Conservation (phyloP, 2,113 vertebrate genomes). For the Scortum barcoo region DNA sequence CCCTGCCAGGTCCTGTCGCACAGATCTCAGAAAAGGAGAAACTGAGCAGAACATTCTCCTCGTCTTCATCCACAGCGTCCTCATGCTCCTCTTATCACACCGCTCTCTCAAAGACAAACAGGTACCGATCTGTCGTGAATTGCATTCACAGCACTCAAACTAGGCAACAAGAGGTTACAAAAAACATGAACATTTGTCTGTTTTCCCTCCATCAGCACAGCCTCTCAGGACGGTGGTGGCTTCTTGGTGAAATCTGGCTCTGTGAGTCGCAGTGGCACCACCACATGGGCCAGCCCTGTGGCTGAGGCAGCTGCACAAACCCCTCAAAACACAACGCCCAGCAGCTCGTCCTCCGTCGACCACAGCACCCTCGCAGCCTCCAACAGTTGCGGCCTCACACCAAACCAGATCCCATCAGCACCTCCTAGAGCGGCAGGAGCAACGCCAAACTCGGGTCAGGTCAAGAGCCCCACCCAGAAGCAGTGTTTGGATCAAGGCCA, state of each 20-base stretch:
- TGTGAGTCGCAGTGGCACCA: slow-evolving; percentile 60
- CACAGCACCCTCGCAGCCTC: neutral
- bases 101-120: slow-evolving; percentile 74
- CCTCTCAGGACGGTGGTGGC: slow-evolving; percentile 62
- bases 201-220: slow-evolving; percentile 61
- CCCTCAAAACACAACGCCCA: slow-evolving; percentile 21
- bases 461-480: slow-evolving; percentile 40
- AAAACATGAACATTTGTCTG: neutral
- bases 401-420: neutral
- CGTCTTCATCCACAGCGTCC: slow-evolving; percentile 57
- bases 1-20: slow-evolving; percentile 11
- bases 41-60: slow-evolving; percentile 46
- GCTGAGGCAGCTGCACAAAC: slow-evolving; percentile 11
- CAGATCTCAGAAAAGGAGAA: slow-evolving; percentile 49
- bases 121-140: slow-evolving; percentile 55
- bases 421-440: neutral
- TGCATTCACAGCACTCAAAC: neutral
- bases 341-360: neutral
- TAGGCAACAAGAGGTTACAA: neutral
- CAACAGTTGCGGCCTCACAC: neutral
- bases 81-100: slow-evolving; percentile 64
- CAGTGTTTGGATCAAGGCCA: slow-evolving; percentile 47
- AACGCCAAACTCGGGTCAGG: slow-evolving; percentile 19
- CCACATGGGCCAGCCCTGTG: slow-evolving; percentile 64
- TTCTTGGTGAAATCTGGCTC: slow-evolving; percentile 63